These are phyloP conservation scores for Sebastes minor DNA, from an alignment of 2,797 vertebrate genomes.

Conservation along the genomic window DNA sequence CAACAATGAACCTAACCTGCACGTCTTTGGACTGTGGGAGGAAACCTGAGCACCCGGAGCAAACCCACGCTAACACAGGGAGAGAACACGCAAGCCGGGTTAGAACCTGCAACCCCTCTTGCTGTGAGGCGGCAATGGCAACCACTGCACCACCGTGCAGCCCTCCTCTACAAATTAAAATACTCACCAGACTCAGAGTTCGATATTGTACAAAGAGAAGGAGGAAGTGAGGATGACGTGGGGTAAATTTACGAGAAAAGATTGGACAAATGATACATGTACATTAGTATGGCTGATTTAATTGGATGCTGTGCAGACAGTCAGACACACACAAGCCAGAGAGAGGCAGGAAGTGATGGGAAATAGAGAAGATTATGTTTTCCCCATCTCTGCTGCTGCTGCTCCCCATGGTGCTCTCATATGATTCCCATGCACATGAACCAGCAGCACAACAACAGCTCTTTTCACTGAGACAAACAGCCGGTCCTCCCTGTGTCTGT, in stretches of 20 bases:
- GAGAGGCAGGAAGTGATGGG: not conserved
- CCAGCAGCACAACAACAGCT: conserved; percentile 39
- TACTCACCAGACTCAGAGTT: not conserved
- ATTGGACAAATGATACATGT: not conserved
- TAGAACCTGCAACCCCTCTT: too few relatives aligned
- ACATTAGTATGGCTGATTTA: conserved; percentile 19
- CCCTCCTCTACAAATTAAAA: not conserved
- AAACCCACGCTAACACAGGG: too few relatives aligned
- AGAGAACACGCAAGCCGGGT: too few relatives aligned
- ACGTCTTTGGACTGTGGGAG: too few relatives aligned
- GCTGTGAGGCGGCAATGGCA: too few relatives aligned
- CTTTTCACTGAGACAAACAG: conserved; percentile 42
- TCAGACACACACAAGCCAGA: not conserved
- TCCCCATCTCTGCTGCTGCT: not conserved
- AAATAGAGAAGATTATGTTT: not conserved
- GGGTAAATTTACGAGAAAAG: not conserved
- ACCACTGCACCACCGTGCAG: too few relatives aligned
- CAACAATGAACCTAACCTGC: too few relatives aligned
- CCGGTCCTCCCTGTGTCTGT: conserved; percentile 2
- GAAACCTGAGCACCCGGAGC: too few relatives aligned
- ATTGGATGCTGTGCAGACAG: conserved; percentile 8
- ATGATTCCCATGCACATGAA: conserved; percentile 38
- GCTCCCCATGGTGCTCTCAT: conserved; percentile 32
- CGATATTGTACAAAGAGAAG: not conserved
- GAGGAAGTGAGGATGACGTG: not conserved